Evolutionary conservation across 2,113 vertebrate genomes (phyloP), one percentile per base, ranked within the genome.

Genomic region (Platysteira castanea): DNA sequence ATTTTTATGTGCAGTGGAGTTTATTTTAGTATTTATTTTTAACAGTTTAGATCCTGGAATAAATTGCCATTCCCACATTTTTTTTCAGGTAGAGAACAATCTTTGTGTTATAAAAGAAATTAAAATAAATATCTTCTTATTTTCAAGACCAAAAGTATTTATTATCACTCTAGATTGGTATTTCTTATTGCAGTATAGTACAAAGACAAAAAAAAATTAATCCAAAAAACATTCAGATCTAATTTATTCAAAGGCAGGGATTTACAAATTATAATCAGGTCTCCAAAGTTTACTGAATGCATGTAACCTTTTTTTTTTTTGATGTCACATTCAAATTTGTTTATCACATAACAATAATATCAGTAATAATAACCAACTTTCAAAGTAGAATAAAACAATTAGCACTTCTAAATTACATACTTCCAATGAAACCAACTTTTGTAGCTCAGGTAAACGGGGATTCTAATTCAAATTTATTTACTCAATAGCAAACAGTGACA

Each of bases 171-270:
- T 33, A 39, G 23, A 77, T 50, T 76, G 49, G 11, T 68, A 68
- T 54, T 68, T 59, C 13, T 35, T 42, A 33, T 68, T 84, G 23
- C 11, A 21, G 19, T 69, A 33, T 26, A 84, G 3, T 20, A 23
- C 8, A 47, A 60, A 86, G 9, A 20, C 7, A 39, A 74, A 76
- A 61, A 9, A 75, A 2, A 52, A 52, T 5, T 6, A 46, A 46
- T 60, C 0, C 0, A 33, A 56, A 59, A 60, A 31, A 19, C 0
- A 0, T 71, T 80, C 19, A n/a, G 20, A n/a, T 17, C 2, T 68
- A 47, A 39, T 61, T 92, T 65, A 47, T 87, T 90, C 18, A 73
- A 70, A 91, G 16, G 9, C 11, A 61, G 21, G 33, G 15, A 73
- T 68, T 76, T 69, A 41, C 7, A 83, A 37, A 39, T 65, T 87